These are phyloP conservation scores for Cepphus grylle DNA, from an alignment of 2,113 vertebrate species.

Conservation along the genomic window DNA sequence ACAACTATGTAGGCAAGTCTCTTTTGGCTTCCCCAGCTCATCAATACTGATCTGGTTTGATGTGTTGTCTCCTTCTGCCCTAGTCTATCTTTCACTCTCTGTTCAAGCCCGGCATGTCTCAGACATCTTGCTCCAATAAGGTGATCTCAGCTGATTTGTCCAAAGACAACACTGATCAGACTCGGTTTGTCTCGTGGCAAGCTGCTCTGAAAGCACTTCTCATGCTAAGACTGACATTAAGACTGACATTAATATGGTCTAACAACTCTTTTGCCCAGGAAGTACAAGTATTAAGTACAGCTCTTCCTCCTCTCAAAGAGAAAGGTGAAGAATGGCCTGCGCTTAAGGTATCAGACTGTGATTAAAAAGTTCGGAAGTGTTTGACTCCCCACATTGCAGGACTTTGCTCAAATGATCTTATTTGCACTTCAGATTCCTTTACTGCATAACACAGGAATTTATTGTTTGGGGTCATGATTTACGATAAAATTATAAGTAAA, in stretches of 20 bases:
- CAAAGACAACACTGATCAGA: background rate
- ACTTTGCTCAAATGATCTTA: background rate
- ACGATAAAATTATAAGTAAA: background rate
- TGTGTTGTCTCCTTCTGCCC: background rate
- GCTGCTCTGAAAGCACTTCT: background rate
- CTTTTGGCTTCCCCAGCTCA: background rate
- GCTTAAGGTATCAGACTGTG: background rate
- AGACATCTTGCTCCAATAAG: background rate
- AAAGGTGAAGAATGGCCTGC: background rate
- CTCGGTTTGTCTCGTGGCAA: background rate
- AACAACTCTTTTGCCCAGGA: background rate
- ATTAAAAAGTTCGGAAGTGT: background rate
- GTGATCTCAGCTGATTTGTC: background rate
- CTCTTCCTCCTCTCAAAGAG: background rate
- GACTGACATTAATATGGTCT: background rate
- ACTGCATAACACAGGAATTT: background rate
- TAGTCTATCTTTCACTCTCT: background rate
- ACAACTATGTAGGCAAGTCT: background rate
- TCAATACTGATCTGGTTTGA: background rate
- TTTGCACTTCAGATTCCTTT: background rate
- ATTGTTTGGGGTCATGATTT: background rate
- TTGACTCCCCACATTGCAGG: background rate
- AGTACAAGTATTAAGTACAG: background rate
- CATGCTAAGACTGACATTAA: background rate
- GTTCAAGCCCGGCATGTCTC: background rate